These are phyloP conservation scores for Sturnira hondurensis DNA, from an alignment of 2,113 vertebrate species.

Conservation along the genomic window DNA sequence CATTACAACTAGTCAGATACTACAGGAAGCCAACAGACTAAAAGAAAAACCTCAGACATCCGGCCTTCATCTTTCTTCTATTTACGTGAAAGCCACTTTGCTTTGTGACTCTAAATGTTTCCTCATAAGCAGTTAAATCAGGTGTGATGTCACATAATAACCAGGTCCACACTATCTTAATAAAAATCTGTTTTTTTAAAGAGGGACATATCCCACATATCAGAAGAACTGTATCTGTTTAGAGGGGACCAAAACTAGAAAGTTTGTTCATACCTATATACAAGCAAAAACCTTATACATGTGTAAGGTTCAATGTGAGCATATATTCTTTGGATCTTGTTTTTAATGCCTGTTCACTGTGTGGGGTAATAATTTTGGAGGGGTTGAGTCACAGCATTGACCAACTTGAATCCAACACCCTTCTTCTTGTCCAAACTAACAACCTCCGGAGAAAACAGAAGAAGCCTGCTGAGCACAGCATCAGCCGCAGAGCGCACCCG, in stretches of 20 bases:
- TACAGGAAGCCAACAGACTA: conserved; percentile 37
- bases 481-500: background rate
- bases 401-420: background rate
- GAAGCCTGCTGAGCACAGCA: background rate
- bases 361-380: background rate
- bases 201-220: background rate
- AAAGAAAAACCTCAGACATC: conserved; percentile 38
- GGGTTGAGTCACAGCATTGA: background rate
- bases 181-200: conserved; percentile 39
- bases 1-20: conserved; percentile 9
- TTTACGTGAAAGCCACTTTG: background rate
- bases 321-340: background rate
- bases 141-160: background rate
- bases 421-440: background rate
- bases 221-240: background rate
- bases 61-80: conserved; percentile 1
- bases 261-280: background rate
- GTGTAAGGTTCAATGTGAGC: background rate
- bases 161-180: background rate
- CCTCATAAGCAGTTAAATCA: background rate
- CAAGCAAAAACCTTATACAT: background rate
- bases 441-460: background rate
- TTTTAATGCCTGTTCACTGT: background rate
- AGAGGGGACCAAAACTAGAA: background rate
- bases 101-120: background rate